phyloP scores from a whole-genome alignment of 2,113 vertebrate species.

The Haplochromis burtoni region DNA sequence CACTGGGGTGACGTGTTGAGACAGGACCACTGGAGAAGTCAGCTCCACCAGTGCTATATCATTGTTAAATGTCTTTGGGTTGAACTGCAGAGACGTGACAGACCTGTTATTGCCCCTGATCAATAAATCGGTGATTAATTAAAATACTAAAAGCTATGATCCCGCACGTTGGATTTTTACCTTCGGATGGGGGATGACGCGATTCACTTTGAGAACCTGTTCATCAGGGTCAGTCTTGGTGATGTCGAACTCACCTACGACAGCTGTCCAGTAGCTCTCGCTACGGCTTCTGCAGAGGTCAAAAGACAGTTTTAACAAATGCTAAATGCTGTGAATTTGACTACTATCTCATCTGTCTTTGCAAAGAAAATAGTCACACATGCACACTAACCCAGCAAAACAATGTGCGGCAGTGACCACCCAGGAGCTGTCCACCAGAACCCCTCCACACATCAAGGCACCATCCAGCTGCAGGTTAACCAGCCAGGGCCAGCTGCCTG shows the following conservation, averaged over 20 bases:
- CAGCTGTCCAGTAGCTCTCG: slow-evolving; percentile 86
- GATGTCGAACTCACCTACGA: slow-evolving; percentile 80
- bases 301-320: not conserved
- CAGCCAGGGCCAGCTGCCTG: slow-evolving; percentile 90
- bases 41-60: slow-evolving; percentile 90
- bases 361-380: not conserved
- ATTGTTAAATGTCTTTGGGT: slow-evolving; percentile 87
- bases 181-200: slow-evolving; percentile 89
- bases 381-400: slow-evolving; percentile 78
- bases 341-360: not conserved
- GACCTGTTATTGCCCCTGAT: not conserved
- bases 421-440: slow-evolving; percentile 85
- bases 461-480: slow-evolving; percentile 85
- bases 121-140: not conserved
- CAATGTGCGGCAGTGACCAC: slow-evolving; percentile 92
- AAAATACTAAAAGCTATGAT: not conserved
- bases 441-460: slow-evolving; percentile 88
- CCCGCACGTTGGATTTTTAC: slow-evolving; percentile 29
- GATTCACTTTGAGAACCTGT: slow-evolving; percentile 78
- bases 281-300: slow-evolving; percentile 70
- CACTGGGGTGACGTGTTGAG: slow-evolving; percentile 71
- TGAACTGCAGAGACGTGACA: slow-evolving; percentile 75
- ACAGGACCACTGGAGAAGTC: slow-evolving; percentile 66
- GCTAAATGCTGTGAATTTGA: not conserved
- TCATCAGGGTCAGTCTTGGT: slow-evolving; percentile 73